phyloP scores from a whole-genome alignment of 2,113 vertebrate genomes.

The Zosterops hypoxanthus region DNA sequence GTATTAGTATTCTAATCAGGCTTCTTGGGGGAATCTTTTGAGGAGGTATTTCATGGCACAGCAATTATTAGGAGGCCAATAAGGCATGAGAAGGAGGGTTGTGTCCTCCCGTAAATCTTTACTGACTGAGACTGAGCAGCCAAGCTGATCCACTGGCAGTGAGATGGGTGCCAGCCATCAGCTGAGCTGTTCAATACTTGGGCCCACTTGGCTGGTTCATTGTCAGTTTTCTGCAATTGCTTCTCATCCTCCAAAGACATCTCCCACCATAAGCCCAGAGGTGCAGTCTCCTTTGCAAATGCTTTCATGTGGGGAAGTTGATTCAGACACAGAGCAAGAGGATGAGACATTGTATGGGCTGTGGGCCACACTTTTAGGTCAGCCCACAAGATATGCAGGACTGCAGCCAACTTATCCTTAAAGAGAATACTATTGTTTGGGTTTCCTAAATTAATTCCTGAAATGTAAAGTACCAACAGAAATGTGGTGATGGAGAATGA shows the following conservation, averaged over 20 bases:
- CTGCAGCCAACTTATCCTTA: not conserved
- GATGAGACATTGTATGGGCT: not conserved
- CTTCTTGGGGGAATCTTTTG: not conserved
- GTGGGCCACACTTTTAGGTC: not conserved
- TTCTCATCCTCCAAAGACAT: not conserved
- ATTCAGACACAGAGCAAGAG: not conserved
- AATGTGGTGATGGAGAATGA: not conserved
- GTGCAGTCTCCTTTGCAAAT: not conserved
- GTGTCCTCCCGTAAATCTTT: not conserved
- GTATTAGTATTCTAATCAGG: not conserved
- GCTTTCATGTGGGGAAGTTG: conserved; percentile 3
- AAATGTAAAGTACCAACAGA: not conserved
- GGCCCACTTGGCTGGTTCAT: not conserved
- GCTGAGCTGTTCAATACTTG: not conserved
- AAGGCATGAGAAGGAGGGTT: not conserved
- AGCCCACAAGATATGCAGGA: not conserved
- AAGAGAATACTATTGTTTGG: not conserved
- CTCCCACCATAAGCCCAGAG: not conserved
- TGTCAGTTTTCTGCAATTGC: not conserved
- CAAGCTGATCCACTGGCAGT: not conserved
- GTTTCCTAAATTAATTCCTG: conserved; percentile 35
- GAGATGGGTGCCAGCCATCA: not conserved
- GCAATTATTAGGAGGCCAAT: not conserved
- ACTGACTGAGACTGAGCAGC: not conserved
- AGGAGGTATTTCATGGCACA: not conserved